Percentiles rank a stretch among this genome's conserved stretches.
Evolutionary conservation across 2,888 invertebrate genomes (phyloP).

Genomic region (Pyralis farinalis): DNA sequence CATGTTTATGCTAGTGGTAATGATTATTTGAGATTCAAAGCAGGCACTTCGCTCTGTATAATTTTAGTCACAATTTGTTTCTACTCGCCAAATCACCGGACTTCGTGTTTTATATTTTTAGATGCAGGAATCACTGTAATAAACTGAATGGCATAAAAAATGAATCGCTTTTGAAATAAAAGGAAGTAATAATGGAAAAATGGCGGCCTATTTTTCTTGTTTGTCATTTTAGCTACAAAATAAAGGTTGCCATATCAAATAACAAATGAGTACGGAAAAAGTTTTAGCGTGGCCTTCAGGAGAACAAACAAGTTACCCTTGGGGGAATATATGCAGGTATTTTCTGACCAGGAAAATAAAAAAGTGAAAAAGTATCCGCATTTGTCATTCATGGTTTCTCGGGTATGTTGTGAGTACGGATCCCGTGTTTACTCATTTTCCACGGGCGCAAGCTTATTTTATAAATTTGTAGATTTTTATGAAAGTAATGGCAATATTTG

Average conservation of each 20-base stretch:
- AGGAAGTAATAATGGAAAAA: neutral
- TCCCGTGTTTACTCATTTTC: too few relatives aligned
- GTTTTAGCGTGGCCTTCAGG: constrained; percentile 20
- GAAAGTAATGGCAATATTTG: too few relatives aligned
- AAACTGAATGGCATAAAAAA: neutral
- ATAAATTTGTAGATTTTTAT: too few relatives aligned
- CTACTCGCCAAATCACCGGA: neutral
- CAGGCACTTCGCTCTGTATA: constrained; percentile 6
- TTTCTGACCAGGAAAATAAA: constrained; percentile 2
- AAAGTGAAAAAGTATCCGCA: constrained; percentile 8
- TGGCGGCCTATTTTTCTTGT: constrained; percentile 19
- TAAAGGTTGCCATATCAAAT: constrained; percentile 20
- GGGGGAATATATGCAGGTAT: neutral
- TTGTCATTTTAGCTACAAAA: constrained; percentile 22
- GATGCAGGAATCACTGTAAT: neutral
- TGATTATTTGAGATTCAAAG: constrained; percentile 6
- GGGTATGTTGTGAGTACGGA: neutral
- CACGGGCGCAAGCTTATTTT: too few relatives aligned
- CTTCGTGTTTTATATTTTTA: neutral
- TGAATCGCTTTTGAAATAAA: too few relatives aligned
- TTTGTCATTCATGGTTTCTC: constrained; percentile 8
- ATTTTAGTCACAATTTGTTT: constrained; percentile 6
- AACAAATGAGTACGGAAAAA: constrained; percentile 32
- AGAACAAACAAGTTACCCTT: constrained; percentile 24
- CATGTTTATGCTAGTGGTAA: neutral